phyloP scores from a whole-genome alignment of 2,797 vertebrate genomes.

The Peromyscus melanophrys region DNA sequence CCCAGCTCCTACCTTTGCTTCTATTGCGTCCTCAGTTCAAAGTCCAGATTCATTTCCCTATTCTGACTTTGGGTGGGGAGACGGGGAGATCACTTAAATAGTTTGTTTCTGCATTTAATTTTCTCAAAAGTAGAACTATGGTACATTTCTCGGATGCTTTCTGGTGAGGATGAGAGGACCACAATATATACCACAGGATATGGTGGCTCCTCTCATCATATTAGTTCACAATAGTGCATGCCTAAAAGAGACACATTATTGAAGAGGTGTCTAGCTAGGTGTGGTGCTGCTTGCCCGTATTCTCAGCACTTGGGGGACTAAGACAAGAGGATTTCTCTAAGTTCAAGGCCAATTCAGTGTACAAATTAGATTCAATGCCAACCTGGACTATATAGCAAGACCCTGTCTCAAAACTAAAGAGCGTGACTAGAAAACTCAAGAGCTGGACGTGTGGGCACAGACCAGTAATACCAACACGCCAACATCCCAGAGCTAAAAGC shows the following conservation, averaged over 20 bases:
- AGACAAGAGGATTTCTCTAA: background rate
- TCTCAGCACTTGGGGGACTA: too few relatives aligned
- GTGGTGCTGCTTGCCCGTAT: background rate
- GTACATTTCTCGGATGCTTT: slow-evolving; percentile 26
- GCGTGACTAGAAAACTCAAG: background rate
- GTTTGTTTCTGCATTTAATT: slow-evolving; percentile 38
- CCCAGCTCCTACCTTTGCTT: background rate
- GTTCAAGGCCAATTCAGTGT: background rate
- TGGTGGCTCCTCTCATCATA: background rate
- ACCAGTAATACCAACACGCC: background rate
- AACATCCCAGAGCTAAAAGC: background rate
- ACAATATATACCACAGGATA: background rate
- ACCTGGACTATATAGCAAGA: background rate
- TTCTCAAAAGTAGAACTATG: slow-evolving; percentile 51
- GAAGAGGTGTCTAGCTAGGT: background rate
- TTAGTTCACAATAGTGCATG: background rate
- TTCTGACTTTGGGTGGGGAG: background rate
- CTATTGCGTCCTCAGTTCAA: background rate
- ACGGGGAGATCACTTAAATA: background rate
- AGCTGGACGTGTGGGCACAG: background rate
- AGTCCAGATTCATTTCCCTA: background rate
- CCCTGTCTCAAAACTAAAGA: background rate
- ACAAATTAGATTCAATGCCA: background rate
- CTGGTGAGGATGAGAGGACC: background rate
- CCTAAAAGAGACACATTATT: background rate